Evolutionary conservation across 2,113 vertebrate species (phyloP), one percentile per base, ranked within the genome.

Genomic region (Furnarius figulus): DNA sequence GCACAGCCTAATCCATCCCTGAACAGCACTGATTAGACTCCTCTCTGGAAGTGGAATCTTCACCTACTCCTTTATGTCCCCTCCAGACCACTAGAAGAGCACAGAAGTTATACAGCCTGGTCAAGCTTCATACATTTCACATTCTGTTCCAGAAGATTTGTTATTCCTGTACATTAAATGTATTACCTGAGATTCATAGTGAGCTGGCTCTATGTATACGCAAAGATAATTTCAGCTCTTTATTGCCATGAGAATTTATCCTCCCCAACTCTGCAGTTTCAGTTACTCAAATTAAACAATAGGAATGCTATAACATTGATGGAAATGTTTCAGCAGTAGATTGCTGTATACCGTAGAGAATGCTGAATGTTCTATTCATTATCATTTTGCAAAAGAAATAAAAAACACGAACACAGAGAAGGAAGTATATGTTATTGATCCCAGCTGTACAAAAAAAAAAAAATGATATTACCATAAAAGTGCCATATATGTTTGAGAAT

Each of bases 401-500:
- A 92, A 95, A 96, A 75, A n/a, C 44, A n/a, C 61, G 63, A 95
- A 63, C 39, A 56, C 5, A 58, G 44, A 42, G 62, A 46, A 81
- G 93, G 65, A 78, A 93, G 66, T 49, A 16, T 3, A 65, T 1
- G 27, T 52, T 91, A 91, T 62, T 17, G 52, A 89, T 81, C 84
- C 85, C 80, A 91, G 35, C 78, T 11, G 67, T n/a, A 85, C 50
- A 75, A 90, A 81, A 90, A 94, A 88, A 91, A 94, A 88, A 33
- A 81, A 91, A 71, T 49, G 0, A 18, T 76, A 61, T 93, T 98
- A 99, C 99, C 99, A 99, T 78, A 99, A 96, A 85, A 99, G 98
- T 15, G 99, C 99, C 99, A 99, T 99, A 95, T 98, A 99, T 6
- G 97, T 97, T 71, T 93, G 73, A 22, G 87, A 63, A 68, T 99